phyloP scores from a whole-genome alignment of 2,113 vertebrate species.

The Panthera leo region DNA sequence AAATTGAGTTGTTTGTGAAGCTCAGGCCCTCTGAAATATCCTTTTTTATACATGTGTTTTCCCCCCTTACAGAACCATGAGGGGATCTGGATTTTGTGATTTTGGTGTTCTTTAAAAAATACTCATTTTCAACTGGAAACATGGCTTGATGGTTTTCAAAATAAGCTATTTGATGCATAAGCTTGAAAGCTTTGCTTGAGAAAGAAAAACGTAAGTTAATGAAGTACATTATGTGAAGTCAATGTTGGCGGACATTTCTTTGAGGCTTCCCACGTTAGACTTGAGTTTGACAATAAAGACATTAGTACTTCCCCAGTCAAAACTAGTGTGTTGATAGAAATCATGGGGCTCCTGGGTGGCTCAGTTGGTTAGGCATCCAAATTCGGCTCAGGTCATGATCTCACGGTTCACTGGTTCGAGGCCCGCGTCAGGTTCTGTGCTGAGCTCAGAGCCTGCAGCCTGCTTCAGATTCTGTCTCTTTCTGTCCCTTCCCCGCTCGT shows the following conservation, averaged over 20 bases:
- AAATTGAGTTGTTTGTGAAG: not conserved
- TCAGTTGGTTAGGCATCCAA: too few species aligned
- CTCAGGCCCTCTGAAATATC: not conserved
- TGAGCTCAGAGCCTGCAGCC: too few species aligned
- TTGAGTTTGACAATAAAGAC: not conserved
- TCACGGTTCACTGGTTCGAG: too few species aligned
- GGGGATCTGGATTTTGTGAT: not conserved
- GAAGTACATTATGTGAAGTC: not conserved
- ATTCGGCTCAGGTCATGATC: too few species aligned
- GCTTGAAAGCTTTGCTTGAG: constrained; percentile 7
- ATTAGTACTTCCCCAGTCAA: too few species aligned
- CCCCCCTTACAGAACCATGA: not conserved
- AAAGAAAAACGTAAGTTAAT: not conserved
- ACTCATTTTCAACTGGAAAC: constrained; percentile 1
- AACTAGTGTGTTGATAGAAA: not conserved
- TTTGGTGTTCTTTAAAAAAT: not conserved
- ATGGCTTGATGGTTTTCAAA: constrained; percentile 34
- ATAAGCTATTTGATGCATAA: not conserved
- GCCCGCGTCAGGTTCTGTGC: too few species aligned
- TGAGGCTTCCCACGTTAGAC: not conserved
- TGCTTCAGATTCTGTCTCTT: too few species aligned
- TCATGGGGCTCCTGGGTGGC: too few species aligned
- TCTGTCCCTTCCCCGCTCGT: too few species aligned
- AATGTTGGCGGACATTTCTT: not conserved
- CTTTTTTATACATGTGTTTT: not conserved